Evolutionary conservation across 1,140 invertebrate species (phyloP), one percentile per base, ranked within the genome.

Genomic region (Drosophila seguyi): DNA sequence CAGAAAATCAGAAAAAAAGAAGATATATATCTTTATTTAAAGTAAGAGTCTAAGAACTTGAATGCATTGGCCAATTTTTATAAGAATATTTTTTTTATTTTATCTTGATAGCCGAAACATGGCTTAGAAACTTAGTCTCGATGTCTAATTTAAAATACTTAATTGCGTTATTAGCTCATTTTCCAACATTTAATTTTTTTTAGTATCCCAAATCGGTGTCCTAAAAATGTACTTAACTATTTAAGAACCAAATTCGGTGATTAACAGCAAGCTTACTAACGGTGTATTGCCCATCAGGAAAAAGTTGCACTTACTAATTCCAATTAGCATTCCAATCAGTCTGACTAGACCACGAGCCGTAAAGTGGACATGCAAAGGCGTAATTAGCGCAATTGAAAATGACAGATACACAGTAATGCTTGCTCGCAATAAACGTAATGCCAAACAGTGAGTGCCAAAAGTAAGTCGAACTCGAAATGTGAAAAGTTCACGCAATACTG

Each of bases 401-500:
- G 66, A 22, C 25, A 27, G 16, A 74, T 44, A 69, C 62, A 65
- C 25, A 44, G 42, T 42, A 31, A 66, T 25, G 52, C 60, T 34
- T 55, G 36, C 38, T 61, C 39, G 44, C 42, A 58, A 39, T 39
- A 75, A 42, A 31, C 20, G 27, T 34, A 75, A 47, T 36, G 52
- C 20, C 56, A 71, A 61, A 65, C 74, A 71, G 53, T 52, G 47
- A 39, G 59, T 13, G 31, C 45, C 45, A 50, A 41, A 63, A 56
- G 38, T 66, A 14, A 29, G 47, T 50, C 20, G 6, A 14, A 47
- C 44, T 25, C 3, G 22, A 22, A 52, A 66, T 60, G 66, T 63
- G 59, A 85, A 78, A 79, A 82, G 60, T 85, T 86, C 69, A 86
- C 75, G 75, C 83, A 82, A 53, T 69, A 79, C 62, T 73, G 59